These are phyloP conservation scores for Sisor rabdophorus DNA, from an alignment of 2,113 vertebrate genomes.

Conservation along the genomic window DNA sequence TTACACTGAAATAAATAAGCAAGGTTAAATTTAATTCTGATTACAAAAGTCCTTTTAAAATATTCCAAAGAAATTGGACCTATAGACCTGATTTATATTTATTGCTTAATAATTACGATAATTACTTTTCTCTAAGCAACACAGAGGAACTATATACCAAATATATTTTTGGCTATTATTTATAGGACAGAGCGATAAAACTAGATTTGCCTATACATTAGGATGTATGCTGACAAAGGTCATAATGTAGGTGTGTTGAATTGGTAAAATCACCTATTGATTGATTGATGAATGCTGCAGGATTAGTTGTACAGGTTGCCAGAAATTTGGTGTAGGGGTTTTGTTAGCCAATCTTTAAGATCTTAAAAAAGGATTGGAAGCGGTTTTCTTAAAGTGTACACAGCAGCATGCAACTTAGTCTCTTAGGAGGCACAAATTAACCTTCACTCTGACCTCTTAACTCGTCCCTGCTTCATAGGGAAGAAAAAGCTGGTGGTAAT, in stretches of 20 bases:
- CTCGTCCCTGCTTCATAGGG: too few relatives aligned
- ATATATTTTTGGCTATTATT: too few relatives aligned
- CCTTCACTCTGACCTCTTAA: neutral
- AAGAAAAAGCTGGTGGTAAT: too few relatives aligned
- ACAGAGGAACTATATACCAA: too few relatives aligned
- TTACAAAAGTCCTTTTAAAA: too few relatives aligned
- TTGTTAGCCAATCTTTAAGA: neutral
- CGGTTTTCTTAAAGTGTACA: neutral
- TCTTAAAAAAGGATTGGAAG: neutral
- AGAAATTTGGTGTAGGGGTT: neutral
- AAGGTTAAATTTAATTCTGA: too few relatives aligned
- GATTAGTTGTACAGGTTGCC: neutral
- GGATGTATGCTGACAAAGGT: neutral
- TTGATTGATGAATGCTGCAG: neutral
- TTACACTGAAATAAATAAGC: too few relatives aligned
- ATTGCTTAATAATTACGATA: neutral
- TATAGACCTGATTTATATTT: neutral
- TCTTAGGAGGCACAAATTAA: neutral
- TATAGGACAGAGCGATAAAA: too few relatives aligned
- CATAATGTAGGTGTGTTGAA: neutral
- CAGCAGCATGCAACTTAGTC: too few relatives aligned
- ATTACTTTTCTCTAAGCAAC: neutral
- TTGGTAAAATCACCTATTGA: neutral
- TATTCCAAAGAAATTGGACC: too few relatives aligned
- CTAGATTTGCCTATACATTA: neutral